Percentiles rank a stretch among this genome's conserved stretches.
Evolutionary conservation across 2,797 vertebrate species (phyloP).

Genomic region (Chelidonichthys spinosus): DNA sequence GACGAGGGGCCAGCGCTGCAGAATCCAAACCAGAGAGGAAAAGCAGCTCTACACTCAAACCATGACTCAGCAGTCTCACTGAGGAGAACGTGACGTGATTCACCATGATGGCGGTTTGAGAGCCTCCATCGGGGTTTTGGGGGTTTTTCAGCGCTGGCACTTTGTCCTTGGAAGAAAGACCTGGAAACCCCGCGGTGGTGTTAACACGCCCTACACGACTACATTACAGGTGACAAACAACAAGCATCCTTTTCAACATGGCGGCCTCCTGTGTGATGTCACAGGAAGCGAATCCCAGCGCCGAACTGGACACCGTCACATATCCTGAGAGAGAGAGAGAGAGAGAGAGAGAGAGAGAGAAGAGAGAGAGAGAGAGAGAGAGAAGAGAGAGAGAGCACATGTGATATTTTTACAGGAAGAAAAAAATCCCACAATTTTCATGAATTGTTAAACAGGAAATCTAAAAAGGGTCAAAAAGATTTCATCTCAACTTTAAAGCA

Average conservation of each 20-base stretch:
- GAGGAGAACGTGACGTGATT: neutral
- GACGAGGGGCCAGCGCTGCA: constrained; percentile 35
- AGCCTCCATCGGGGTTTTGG: too few species aligned
- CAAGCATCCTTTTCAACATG: constrained; percentile 39
- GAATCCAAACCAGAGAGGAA: neutral
- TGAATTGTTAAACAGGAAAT: neutral
- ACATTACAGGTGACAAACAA: constrained; percentile 62
- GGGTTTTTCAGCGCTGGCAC: constrained; percentile 16
- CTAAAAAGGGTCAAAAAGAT: neutral
- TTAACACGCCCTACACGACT: constrained; percentile 51
- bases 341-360: neutral
- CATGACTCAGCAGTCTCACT: neutral
- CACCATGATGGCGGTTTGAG: neutral
- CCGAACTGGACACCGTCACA: constrained; percentile 98
- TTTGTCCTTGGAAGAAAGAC: neutral
- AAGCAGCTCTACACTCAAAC: neutral
- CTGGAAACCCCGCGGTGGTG: constrained; percentile 52
- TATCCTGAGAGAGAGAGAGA: constrained; percentile 83
- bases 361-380: too few species aligned
- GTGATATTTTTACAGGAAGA: too few species aligned
- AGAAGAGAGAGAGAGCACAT: too few species aligned
- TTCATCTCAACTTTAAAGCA: neutral
- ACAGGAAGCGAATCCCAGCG: constrained; percentile 96
- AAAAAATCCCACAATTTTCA: too few species aligned
- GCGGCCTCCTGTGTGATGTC: constrained; percentile 54